Conservation (phyloP, 2,888 invertebrate genomes). For the Tipula confusa region DNA sequence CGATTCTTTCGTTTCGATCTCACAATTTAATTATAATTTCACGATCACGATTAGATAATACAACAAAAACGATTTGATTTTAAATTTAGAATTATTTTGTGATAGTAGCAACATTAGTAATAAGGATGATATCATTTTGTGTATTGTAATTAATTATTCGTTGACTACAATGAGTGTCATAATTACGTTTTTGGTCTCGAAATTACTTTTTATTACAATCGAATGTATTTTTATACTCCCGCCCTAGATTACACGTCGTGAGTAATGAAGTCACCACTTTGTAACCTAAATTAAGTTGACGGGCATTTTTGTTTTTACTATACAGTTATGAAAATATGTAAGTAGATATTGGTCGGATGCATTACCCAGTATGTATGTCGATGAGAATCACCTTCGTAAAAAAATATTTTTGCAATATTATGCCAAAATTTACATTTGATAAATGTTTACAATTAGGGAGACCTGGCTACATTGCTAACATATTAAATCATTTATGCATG, state of each 20-base stretch:
- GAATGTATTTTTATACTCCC: neutral
- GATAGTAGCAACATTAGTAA: neutral
- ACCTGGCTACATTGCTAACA: neutral
- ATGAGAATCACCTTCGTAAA: neutral
- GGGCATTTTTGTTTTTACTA: neutral
- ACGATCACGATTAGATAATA: constrained; percentile 1
- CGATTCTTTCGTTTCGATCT: neutral
- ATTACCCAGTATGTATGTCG: neutral
- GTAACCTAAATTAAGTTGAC: neutral
- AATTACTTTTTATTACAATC: neutral
- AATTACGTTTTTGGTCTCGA: neutral
- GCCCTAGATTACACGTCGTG: neutral
- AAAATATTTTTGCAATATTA: neutral
- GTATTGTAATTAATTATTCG: neutral
- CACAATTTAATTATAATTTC: neutral
- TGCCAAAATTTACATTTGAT: neutral
- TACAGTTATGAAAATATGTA: neutral
- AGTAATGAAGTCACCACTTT: neutral
- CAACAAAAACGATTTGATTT: neutral
- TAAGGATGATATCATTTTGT: neutral
- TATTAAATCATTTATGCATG: neutral
- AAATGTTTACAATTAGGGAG: neutral
- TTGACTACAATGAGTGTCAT: neutral
- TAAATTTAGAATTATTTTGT: neutral
- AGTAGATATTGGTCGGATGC: neutral